Evolutionary conservation across 2,888 invertebrate species (phyloP).

Genomic region (Trichacis sp.): DNA sequence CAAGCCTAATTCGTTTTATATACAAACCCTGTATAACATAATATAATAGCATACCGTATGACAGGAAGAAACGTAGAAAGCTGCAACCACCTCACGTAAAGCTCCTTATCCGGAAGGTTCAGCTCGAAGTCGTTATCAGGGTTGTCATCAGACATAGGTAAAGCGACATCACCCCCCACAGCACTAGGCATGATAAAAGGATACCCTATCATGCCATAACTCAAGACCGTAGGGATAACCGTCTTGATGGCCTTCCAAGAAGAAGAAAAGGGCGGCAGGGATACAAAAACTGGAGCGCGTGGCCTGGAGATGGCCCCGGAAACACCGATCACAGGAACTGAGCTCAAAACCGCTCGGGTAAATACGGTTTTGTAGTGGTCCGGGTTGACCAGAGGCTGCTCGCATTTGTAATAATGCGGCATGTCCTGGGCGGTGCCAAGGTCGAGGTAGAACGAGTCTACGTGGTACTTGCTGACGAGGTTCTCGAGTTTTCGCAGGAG

Average conservation of each 20-base stretch:
- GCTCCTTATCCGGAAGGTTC: slow-evolving; percentile 80
- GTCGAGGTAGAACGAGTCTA: slow-evolving; percentile 89
- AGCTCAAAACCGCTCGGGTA: slow-evolving; percentile 73
- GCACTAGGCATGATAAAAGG: slow-evolving; percentile 94
- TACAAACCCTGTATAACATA: no score
- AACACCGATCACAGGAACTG: slow-evolving; percentile 81
- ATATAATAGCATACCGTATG: slow-evolving; percentile 81
- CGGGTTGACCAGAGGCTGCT: slow-evolving; percentile 80
- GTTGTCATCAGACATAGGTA: slow-evolving; percentile 74
- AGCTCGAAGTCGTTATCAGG: slow-evolving; percentile 86
- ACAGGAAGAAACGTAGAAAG: slow-evolving; percentile 91
- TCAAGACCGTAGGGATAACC: slow-evolving; percentile 88
- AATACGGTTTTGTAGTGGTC: slow-evolving; percentile 86
- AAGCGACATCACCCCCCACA: slow-evolving; percentile 88
- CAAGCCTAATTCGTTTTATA: no score
- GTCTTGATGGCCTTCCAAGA: slow-evolving; percentile 87
- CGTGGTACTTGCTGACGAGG: slow-evolving; percentile 79
- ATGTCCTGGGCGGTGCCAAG: slow-evolving; percentile 86
- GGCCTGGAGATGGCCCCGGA: slow-evolving; percentile 87
- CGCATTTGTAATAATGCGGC: slow-evolving; percentile 87
- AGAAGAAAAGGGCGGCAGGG: slow-evolving; percentile 86
- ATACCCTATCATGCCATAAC: slow-evolving; percentile 91
- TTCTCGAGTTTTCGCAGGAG: slow-evolving; percentile 78
- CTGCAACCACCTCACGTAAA: slow-evolving; percentile 89
- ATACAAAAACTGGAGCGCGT: slow-evolving; percentile 86